Percentiles rank a stretch among this genome's conserved stretches.
These are phyloP conservation scores for Hydrozoanthus tunicans DNA, from an alignment of 64 coral and sea anemone genomes.

Conservation along the genomic window DNA sequence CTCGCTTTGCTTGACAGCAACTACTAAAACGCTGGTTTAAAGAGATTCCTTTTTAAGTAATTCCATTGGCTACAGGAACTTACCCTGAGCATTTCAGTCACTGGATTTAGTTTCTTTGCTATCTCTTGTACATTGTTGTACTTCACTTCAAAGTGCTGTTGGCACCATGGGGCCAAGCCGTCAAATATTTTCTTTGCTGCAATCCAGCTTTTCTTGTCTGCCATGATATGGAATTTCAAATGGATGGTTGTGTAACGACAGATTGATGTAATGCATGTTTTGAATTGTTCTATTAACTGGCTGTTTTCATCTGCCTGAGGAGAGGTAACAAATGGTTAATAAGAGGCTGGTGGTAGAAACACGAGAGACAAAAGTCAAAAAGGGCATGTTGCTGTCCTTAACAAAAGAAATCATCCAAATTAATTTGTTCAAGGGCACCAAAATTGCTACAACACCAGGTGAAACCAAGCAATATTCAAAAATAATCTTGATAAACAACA, in stretches of 20 bases:
- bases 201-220: conserved; percentile 11
- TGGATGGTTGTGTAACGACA: conserved; percentile 37
- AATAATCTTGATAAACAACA: no score
- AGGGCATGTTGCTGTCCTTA: background rate
- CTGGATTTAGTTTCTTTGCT: conserved; percentile 55
- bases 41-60: no score
- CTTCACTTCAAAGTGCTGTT: conserved; percentile 28
- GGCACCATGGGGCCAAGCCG: background rate
- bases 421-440: no score
- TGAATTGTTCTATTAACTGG: conserved; percentile 4
- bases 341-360: background rate
- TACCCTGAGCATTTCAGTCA: conserved; percentile 69
- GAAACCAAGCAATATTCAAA: no score
- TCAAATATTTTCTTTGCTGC: conserved; percentile 22
- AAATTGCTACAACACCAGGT: no score
- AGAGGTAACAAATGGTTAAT: background rate
- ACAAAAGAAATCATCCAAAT: background rate
- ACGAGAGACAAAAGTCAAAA: background rate
- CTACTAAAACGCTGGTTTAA: background rate
- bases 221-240: conserved; percentile 45
- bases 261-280: conserved; percentile 49
- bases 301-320: background rate
- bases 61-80: background rate
- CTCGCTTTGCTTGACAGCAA: background rate
- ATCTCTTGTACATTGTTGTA: conserved; percentile 62